A percentile compares a stretch with the other conserved stretches of the same genome.
These are phyloP conservation scores for Periophthalmus magnuspinnatus DNA, from an alignment of 2,797 vertebrate genomes.

Conservation along the genomic window DNA sequence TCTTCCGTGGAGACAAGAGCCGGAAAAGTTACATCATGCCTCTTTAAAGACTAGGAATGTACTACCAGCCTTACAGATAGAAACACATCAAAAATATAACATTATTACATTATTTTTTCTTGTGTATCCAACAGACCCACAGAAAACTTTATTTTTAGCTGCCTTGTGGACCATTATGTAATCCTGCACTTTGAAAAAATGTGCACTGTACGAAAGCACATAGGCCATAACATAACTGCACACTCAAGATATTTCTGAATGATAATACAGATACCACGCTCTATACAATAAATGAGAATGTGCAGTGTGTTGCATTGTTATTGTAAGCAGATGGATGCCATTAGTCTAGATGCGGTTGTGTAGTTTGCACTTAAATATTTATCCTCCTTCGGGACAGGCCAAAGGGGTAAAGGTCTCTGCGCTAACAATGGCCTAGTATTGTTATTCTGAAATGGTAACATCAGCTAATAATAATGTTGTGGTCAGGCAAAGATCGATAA, in stretches of 20 bases:
- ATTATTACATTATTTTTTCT: not conserved
- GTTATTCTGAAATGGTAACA: not conserved
- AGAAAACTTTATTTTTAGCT: not conserved
- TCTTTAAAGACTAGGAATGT: too few relatives aligned
- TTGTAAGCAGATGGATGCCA: conserved; percentile 19
- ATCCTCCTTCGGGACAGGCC: conserved; percentile 8
- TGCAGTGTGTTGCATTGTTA: not conserved
- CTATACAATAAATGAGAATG: not conserved
- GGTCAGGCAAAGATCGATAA: conserved; percentile 3
- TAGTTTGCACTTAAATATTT: conserved; percentile 8
- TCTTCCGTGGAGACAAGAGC: too few relatives aligned
- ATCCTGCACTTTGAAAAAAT: not conserved
- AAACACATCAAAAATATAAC: too few relatives aligned
- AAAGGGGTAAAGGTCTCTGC: conserved; percentile 3
- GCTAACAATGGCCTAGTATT: not conserved
- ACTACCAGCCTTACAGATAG: too few relatives aligned
- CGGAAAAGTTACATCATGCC: too few relatives aligned
- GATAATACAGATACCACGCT: not conserved
- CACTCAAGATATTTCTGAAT: not conserved
- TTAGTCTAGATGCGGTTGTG: conserved; percentile 4
- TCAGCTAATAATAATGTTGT: conserved; percentile 19
- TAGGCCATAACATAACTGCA: not conserved
- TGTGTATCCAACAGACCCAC: not conserved
- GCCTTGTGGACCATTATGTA: not conserved
- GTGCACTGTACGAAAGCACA: not conserved